These are phyloP conservation scores for Anoplius nigerrimus DNA, from an alignment of 2,888 invertebrate genomes.

Conservation along the genomic window DNA sequence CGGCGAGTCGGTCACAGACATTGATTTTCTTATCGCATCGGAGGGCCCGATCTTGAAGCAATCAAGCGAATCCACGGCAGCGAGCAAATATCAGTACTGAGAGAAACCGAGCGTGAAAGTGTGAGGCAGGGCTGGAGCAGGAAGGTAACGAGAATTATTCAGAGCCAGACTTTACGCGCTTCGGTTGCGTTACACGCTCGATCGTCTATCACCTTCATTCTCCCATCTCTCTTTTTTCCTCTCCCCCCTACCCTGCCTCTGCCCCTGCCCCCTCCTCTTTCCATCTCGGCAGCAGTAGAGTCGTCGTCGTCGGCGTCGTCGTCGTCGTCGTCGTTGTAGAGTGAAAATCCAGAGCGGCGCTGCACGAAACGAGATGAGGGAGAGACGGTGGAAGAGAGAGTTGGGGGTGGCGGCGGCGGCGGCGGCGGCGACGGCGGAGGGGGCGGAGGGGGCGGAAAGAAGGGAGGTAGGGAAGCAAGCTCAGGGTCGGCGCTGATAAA, in stretches of 20 bases:
- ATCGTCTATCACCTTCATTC: slow-evolving; percentile 34
- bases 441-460: no score
- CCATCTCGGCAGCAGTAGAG: no score
- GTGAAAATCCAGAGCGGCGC: slow-evolving; percentile 23
- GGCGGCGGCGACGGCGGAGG: no score
- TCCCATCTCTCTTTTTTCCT: slow-evolving; percentile 19
- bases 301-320: slow-evolving; percentile 19
- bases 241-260: slow-evolving; percentile 3
- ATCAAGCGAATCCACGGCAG: background rate
- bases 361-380: background rate
- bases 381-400: slow-evolving; percentile 49
- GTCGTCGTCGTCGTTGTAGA: slow-evolving; percentile 21
- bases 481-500: slow-evolving; percentile 36
- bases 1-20: no score
- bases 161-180: no score
- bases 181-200: slow-evolving; percentile 22
- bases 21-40: slow-evolving; percentile 2
- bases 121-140: background rate
- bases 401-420: no score
- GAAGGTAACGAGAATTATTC: no score
- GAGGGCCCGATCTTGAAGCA: background rate
- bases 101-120: background rate
- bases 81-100: background rate
- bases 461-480: no score
- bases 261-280: slow-evolving; percentile 1